Percentiles rank a stretch among this genome's conserved stretches.
Conservation (phyloP, 2,113 vertebrate genomes). For the Rhinoderma darwinii region DNA sequence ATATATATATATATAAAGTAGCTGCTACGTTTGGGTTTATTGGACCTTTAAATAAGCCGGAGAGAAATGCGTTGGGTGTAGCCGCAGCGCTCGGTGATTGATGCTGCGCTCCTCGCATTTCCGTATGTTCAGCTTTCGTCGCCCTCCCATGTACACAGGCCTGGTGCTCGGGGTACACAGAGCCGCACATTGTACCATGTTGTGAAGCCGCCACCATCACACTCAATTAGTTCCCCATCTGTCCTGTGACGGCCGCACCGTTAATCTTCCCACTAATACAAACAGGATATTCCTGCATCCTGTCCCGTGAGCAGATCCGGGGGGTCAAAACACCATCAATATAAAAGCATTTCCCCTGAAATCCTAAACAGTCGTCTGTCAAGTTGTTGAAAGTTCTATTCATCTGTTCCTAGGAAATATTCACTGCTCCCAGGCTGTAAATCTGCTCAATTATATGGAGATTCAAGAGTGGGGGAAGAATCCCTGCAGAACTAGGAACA, state of each 20-base stretch:
- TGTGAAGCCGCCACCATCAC: not conserved
- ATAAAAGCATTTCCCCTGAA: not conserved
- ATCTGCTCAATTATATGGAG: no score
- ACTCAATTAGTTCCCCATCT: constrained; percentile 48
- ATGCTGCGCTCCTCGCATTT: not conserved
- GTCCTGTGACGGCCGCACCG: constrained; percentile 8
- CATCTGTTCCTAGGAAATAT: not conserved
- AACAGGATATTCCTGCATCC: constrained; percentile 63
- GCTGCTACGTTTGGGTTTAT: not conserved
- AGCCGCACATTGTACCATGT: constrained; percentile 2
- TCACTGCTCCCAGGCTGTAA: not conserved
- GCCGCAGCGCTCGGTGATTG: not conserved
- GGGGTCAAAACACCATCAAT: no score
- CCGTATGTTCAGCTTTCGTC: constrained; percentile 7
- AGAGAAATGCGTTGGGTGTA: not conserved
- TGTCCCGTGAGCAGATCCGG: not conserved
- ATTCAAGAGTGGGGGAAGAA: no score
- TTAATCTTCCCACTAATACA: constrained; percentile 53
- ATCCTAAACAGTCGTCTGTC: not conserved
- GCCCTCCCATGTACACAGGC: constrained; percentile 14
- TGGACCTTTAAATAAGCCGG: not conserved
- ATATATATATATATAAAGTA: no score
- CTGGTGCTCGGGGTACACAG: not conserved
- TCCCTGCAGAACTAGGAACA: no score
- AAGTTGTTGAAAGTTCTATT: not conserved